These are phyloP conservation scores for Cetonia aurata DNA, from an alignment of 2,888 invertebrate species.

Conservation along the genomic window DNA sequence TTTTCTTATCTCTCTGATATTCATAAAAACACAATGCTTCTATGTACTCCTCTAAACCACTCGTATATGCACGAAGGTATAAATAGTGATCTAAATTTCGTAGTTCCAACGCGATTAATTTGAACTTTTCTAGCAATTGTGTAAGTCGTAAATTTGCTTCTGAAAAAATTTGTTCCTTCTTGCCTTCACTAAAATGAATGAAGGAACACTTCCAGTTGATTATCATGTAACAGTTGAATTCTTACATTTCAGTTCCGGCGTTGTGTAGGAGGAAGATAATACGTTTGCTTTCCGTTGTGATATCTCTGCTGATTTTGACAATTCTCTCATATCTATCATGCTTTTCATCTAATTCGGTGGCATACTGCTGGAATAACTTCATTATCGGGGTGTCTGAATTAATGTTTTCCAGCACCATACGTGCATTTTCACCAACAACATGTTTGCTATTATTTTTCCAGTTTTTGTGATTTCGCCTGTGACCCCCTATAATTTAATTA, in stretches of 20 bases:
- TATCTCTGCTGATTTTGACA: slow-evolving; percentile 84
- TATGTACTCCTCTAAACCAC: slow-evolving; percentile 84
- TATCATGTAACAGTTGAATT: not conserved
- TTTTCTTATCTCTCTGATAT: slow-evolving; percentile 71
- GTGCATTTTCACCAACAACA: slow-evolving; percentile 65
- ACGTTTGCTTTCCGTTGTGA: slow-evolving; percentile 91
- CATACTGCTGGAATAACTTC: slow-evolving; percentile 75
- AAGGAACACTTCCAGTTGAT: too few relatives aligned
- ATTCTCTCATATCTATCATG: slow-evolving; percentile 88
- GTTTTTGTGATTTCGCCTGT: slow-evolving; percentile 28
- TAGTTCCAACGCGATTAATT: slow-evolving; percentile 80
- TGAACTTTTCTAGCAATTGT: slow-evolving; percentile 73
- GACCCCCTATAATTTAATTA: slow-evolving; percentile 8
- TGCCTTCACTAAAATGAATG: slow-evolving; percentile 67
- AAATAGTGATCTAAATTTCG: slow-evolving; percentile 78
- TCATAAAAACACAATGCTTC: slow-evolving; percentile 87
- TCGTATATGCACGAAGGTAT: slow-evolving; percentile 76
- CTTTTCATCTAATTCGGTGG: slow-evolving; percentile 77
- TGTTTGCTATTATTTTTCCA: slow-evolving; percentile 49
- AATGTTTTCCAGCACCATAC: slow-evolving; percentile 65
- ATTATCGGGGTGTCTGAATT: slow-evolving; percentile 70
- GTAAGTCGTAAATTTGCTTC: slow-evolving; percentile 78
- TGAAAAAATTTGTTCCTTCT: slow-evolving; percentile 69
- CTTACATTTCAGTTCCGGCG: slow-evolving; percentile 68
- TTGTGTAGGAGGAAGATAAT: slow-evolving; percentile 90